Evolutionary conservation across 2,888 invertebrate genomes (phyloP).

Genomic region (Eumacrocentrus americanus): DNA sequence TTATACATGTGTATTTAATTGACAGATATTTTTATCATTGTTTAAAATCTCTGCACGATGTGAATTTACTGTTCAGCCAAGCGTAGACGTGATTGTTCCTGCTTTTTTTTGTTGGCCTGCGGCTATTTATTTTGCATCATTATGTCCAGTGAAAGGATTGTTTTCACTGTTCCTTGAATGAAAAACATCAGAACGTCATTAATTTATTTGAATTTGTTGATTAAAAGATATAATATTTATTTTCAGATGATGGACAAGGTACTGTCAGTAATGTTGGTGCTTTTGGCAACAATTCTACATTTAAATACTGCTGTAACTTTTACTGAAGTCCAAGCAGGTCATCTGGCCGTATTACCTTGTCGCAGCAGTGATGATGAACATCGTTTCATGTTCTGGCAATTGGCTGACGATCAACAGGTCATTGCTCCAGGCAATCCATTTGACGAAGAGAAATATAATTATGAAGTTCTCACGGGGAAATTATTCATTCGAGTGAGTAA

Average conservation of each 20-base stretch:
- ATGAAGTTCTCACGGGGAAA: slow-evolving; percentile 73
- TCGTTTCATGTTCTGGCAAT: slow-evolving; percentile 73
- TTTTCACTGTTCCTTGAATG: background rate
- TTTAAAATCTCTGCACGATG: slow-evolving; percentile 5
- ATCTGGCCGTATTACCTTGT: slow-evolving; percentile 68
- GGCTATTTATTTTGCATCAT: background rate
- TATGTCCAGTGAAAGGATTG: slow-evolving; percentile 10
- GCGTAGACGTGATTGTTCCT: slow-evolving; percentile 4
- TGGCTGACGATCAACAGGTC: slow-evolving; percentile 64
- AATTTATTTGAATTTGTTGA: background rate
- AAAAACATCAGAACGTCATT: too few relatives aligned
- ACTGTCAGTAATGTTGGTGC: too few relatives aligned
- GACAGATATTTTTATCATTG: background rate
- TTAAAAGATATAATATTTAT: background rate
- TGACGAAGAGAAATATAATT: slow-evolving; percentile 70
- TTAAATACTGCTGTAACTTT: slow-evolving; percentile 46
- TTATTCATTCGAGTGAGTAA: slow-evolving; percentile 70
- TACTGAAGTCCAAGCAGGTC: slow-evolving; percentile 66
- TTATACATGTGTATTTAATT: background rate
- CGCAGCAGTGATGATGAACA: slow-evolving; percentile 71
- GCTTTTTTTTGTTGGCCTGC: background rate
- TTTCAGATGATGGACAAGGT: too few relatives aligned
- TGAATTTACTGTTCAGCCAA: background rate
- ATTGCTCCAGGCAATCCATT: slow-evolving; percentile 70
- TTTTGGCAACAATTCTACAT: background rate